Evolutionary conservation across 2,113 vertebrate species (phyloP), one percentile per base, ranked within the genome.

Genomic region (Stigmatopora nigra): DNA sequence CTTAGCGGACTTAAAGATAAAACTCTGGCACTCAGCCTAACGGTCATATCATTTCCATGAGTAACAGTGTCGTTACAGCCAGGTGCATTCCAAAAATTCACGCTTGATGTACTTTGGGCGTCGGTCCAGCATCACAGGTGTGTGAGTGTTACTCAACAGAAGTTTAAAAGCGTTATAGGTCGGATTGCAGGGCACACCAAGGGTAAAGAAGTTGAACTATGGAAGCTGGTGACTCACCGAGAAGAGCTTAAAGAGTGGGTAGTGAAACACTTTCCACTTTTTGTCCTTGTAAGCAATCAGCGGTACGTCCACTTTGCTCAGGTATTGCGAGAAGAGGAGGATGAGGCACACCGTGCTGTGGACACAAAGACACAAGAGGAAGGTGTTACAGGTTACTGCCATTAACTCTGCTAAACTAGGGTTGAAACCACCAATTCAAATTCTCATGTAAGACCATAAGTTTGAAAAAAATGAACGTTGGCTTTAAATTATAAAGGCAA

Each of bases 231-330:
- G 66, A 88, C 90, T 91, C 75, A 92, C 90, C 41, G 91, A 91
- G 68, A 92, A 91, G 11, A 92, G 85, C 62, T 89, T 92, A 84
- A 92, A 92, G 66, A 91, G 87, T 0, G 89, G 90, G 22, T 90
- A 91, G 62, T 86, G 87, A 78, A 90, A 89, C 25, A 92, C 82
- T 60, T 78, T 89, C 89, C 89, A 91, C 76, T 90, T 91, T 76
- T 88, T 90, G 36, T 90, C 86, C 67, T 86, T 90, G 79, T 89
- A 92, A 1, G 85, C 76, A 14, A 92, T 79, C 67, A 92, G 71
- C 25, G 89, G 89, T 20, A 92, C 81, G 1, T 90, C 46, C 9
- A 92, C 82, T 75, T 89, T 88, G 75, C 89, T 90, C 71, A 92
- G 77, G 53, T 92, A 92, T 65, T 91, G 91, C 11, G 91, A 92